phyloP scores from a whole-genome alignment of 2,113 vertebrate genomes.

The Lanius ludovicianus region DNA sequence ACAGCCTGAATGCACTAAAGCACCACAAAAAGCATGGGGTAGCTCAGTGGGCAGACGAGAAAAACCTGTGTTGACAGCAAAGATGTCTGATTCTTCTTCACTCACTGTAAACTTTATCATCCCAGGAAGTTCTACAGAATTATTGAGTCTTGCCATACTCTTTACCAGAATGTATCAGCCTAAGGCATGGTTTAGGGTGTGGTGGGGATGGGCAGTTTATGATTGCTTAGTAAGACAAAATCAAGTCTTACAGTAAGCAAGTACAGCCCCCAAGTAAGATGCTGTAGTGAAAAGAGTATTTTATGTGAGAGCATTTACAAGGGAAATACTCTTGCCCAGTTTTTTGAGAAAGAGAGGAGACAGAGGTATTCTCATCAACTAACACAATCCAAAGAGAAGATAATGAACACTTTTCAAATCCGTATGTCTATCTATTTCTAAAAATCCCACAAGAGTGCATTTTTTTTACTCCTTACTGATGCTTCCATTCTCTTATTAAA shows the following conservation, averaged over 20 bases:
- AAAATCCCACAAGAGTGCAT: fast-evolving
- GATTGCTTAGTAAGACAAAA: neutral
- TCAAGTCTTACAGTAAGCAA: neutral
- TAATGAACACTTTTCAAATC: neutral
- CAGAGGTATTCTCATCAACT: neutral
- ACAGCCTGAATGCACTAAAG: neutral
- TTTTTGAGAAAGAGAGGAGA: neutral
- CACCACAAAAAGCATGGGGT: neutral
- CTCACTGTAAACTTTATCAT: neutral
- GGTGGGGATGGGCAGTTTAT: no score
- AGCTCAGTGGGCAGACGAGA: neutral
- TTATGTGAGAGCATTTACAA: neutral
- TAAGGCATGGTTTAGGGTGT: neutral
- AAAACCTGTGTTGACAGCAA: neutral
- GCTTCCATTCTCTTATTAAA: neutral
- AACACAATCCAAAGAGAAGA: neutral
- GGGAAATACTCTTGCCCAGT: neutral
- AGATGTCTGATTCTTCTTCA: neutral
- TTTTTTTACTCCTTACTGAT: neutral
- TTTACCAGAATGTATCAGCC: neutral
- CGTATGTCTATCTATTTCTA: neutral
- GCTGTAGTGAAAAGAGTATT: neutral
- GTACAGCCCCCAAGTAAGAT: neutral
- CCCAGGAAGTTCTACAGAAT: neutral
- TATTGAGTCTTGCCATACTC: neutral